A percentile compares a stretch with the other conserved stretches of the same genome.
Conservation (phyloP, 2,888 invertebrate species). For the Elmis aenea region DNA sequence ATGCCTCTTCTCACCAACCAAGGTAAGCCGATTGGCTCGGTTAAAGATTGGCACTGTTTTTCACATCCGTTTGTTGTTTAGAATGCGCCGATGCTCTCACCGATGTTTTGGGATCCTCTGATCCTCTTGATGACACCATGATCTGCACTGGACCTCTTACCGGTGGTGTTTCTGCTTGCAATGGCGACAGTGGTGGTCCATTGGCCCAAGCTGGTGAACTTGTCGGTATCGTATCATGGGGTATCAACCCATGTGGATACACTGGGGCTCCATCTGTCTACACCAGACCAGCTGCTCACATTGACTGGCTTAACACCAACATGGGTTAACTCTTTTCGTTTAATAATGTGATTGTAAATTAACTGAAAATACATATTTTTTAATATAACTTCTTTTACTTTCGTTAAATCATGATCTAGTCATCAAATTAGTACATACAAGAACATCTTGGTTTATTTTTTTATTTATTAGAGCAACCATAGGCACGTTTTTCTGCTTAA, state of each 20-base stretch:
- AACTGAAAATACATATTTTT: too few species aligned
- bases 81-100: conserved; percentile 46
- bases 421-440: too few species aligned
- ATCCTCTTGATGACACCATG: conserved; percentile 48
- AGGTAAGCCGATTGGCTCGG: too few species aligned
- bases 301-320: conserved; percentile 44
- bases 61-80: conserved; percentile 30
- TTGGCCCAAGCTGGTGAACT: conserved; percentile 37
- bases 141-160: conserved; percentile 51
- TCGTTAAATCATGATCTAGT: too few species aligned
- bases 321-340: too few species aligned
- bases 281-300: conserved; percentile 49
- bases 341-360: too few species aligned
- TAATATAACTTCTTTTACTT: too few species aligned
- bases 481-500: too few species aligned
- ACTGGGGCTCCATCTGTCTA: conserved; percentile 51
- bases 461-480: too few species aligned
- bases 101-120: conserved; percentile 37
- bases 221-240: conserved; percentile 53
- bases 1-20: too few species aligned
- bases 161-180: conserved; percentile 52
- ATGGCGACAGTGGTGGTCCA: conserved; percentile 54
- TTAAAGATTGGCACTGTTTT: too few species aligned
- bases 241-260: conserved; percentile 49
- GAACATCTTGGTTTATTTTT: too few species aligned